phyloP scores from a whole-genome alignment of 2,888 invertebrate species.

The Pollenia labialis region DNA sequence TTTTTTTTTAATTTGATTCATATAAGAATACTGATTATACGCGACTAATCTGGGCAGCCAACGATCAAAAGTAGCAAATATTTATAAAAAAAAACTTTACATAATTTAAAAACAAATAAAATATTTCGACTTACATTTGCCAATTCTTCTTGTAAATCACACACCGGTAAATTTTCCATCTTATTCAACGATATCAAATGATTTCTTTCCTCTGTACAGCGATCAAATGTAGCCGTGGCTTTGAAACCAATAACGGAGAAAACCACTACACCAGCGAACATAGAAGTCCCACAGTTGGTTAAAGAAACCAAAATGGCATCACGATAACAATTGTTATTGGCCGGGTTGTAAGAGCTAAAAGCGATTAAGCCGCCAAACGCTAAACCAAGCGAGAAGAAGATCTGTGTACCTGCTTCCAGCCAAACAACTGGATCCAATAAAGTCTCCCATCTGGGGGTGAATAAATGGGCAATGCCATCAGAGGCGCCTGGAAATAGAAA shows the following conservation, averaged over 20 bases:
- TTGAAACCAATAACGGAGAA: constrained; percentile 98
- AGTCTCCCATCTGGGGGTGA: constrained; percentile 96
- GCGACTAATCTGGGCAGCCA: too few relatives aligned
- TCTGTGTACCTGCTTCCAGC: constrained; percentile 98
- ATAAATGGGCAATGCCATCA: constrained; percentile 94
- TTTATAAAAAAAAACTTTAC: background rate
- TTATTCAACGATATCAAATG: constrained; percentile 86
- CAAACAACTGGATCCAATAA: constrained; percentile 97
- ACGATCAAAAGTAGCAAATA: too few relatives aligned
- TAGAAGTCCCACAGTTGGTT: constrained; percentile 97
- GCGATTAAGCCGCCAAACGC: constrained; percentile 98
- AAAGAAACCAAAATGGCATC: constrained; percentile 96
- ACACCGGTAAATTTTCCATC: constrained; percentile 89
- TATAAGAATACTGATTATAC: too few relatives aligned
- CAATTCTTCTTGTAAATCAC: constrained; percentile 93
- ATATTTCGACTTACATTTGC: constrained; percentile 90
- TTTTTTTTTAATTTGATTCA: too few relatives aligned
- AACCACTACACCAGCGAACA: constrained; percentile 98
- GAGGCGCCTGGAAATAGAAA: constrained; percentile 81
- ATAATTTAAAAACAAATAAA: background rate
- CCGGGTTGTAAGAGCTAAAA: constrained; percentile 96
- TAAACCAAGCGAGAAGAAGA: constrained; percentile 97
- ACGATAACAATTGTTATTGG: constrained; percentile 97
- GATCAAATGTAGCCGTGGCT: constrained; percentile 84
- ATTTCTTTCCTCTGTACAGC: constrained; percentile 82